Percentiles rank a stretch among this genome's conserved stretches.
phyloP scores from a whole-genome alignment of 2,888 invertebrate genomes.

The Pristionchus exspectatus region DNA sequence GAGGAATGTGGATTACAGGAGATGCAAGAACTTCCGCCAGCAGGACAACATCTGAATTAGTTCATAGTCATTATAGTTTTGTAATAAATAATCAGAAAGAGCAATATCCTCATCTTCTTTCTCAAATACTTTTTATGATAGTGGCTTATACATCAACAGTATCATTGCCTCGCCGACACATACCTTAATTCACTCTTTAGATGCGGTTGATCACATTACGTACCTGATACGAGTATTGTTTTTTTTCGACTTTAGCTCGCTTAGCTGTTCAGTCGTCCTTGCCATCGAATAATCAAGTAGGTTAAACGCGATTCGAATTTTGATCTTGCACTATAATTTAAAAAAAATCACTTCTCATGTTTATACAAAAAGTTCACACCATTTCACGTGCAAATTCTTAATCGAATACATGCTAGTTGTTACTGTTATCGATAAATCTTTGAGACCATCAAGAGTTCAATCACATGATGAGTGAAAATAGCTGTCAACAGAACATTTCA shows the following conservation, averaged over 20 bases:
- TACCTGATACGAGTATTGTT: not conserved
- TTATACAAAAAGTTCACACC: too few species aligned
- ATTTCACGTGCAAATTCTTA: not conserved
- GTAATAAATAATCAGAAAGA: not conserved
- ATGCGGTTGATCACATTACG: not conserved
- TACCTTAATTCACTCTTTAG: not conserved
- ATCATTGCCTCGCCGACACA: not conserved
- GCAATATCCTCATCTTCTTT: not conserved
- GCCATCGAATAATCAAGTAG: not conserved
- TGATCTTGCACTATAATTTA: too few species aligned
- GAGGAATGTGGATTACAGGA: constrained; percentile 52
- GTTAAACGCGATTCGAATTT: not conserved
- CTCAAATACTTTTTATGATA: not conserved
- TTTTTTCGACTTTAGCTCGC: not conserved
- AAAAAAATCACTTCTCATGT: too few species aligned
- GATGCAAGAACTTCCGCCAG: constrained; percentile 50
- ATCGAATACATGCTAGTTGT: not conserved
- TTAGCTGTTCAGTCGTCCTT: not conserved
- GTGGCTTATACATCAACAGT: not conserved
- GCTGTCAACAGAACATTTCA: constrained; percentile 9
- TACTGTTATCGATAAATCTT: not conserved
- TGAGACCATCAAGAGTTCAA: not conserved
- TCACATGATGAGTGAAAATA: constrained; percentile 28
- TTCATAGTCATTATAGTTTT: not conserved
- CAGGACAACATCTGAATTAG: constrained; percentile 35